Percentiles rank a stretch among this genome's conserved stretches.
These are phyloP conservation scores for Spondyliosoma cantharus DNA, from an alignment of 2,797 vertebrate genomes.

Conservation along the genomic window DNA sequence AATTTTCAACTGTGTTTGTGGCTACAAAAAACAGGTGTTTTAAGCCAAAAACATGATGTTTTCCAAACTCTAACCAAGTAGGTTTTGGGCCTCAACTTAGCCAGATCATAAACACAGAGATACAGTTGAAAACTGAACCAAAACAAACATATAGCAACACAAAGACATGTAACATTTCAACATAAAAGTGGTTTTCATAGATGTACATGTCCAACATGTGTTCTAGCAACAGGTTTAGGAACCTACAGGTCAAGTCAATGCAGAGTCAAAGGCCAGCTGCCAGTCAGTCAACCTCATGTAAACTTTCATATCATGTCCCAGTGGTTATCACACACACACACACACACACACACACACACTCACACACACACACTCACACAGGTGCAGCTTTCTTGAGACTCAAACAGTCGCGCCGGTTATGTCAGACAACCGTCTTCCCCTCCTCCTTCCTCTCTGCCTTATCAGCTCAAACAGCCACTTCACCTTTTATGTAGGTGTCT, in stretches of 20 bases:
- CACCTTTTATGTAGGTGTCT: constrained; percentile 62
- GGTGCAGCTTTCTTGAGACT: constrained; percentile 51
- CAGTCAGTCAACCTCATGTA: constrained; percentile 15
- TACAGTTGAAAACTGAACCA: no score
- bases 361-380: constrained; percentile 42
- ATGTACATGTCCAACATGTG: no score
- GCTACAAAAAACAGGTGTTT: no score
- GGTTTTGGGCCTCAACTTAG: no score
- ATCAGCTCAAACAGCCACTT: constrained; percentile 74
- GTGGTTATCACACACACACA: neutral
- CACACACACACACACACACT: constrained; percentile 32
- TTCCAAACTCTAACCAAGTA: no score
- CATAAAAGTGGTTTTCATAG: no score
- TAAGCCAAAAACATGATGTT: no score
- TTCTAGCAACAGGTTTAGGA: neutral
- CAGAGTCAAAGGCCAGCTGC: neutral
- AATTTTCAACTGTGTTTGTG: no score
- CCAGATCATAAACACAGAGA: no score
- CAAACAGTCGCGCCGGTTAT: constrained; percentile 42
- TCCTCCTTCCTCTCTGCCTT: constrained; percentile 53
- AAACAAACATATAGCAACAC: no score
- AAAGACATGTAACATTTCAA: no score
- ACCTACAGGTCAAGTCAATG: neutral
- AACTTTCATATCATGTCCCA: constrained; percentile 17
- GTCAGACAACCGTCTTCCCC: constrained; percentile 42